Base-by-base conservation (phyloP, 2,113 vertebrate genomes). In the Pterocles gutturalis region DNA sequence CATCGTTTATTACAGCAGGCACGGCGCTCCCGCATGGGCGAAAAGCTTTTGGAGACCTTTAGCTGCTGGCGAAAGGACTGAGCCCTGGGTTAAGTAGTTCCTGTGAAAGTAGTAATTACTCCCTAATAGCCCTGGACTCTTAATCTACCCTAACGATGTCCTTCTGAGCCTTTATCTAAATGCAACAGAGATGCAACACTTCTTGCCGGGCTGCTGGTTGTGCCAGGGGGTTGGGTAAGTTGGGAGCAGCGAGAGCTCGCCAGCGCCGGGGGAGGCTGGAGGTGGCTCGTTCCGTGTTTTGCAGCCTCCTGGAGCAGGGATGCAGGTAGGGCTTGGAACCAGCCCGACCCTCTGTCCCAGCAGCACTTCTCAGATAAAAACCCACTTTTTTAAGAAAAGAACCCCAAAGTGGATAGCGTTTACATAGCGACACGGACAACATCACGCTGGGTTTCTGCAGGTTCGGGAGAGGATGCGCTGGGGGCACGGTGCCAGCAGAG, bases 341-440 rank as follows among this genome's bases (percentile, higher is more conserved):
- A 69, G 48, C 21, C 33, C 1, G 16, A 13, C 3, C 1, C 7
- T 1, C 3, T 10, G 29, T 36, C 51, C 31, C 43, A 25, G 34
- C 87, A 70, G 67, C 28, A 0, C n/a, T 33, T 24, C 51, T 33
- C 54, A 21, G 33, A 22, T 18, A 33, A 5, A 51, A 33, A 58
- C 10, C 25, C 25, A 0, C 18, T 1, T 45, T 46, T 51, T 53
- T 46, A 3, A 17, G 64, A 24, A 12, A n/a, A 41, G 19, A 49
- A 22, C 20, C 15, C 61, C 31, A 4, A 12, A 53, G 6, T 0
- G 8, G n/a, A 2, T 0, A 20, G 24, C 1, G 2, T 58, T 31
- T 13, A 0, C 3, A 2, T 2, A 6, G 69, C 38, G 62, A n/a
- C 5, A 2, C 1, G 2, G 1, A 13, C 11, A n/a, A 11, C 29